These are phyloP conservation scores for Panopea generosa DNA, from an alignment of 2,888 invertebrate species.

Conservation along the genomic window DNA sequence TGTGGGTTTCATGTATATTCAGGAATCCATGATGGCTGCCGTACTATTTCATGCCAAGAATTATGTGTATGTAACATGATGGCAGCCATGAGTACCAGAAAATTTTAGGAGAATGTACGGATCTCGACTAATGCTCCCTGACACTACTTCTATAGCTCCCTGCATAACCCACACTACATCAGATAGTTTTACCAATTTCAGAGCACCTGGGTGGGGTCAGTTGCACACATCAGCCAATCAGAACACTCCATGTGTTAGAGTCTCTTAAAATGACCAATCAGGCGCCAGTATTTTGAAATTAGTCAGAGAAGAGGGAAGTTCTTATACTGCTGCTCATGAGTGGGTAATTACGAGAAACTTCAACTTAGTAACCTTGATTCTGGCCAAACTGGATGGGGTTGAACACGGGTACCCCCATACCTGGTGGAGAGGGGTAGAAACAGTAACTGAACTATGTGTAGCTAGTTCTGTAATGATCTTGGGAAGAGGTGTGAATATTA, in stretches of 20 bases:
- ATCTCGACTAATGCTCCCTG: slow-evolving; percentile 67
- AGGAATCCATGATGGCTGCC: slow-evolving; percentile 65
- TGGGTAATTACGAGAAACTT: slow-evolving; percentile 46
- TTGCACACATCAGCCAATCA: slow-evolving; percentile 73
- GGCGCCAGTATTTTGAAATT: slow-evolving; percentile 62
- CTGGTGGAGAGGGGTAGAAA: no score
- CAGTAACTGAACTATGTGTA: no score
- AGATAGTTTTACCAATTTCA: slow-evolving; percentile 82
- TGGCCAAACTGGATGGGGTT: slow-evolving; percentile 40
- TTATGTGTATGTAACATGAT: slow-evolving; percentile 48
- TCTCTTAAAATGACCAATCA: slow-evolving; percentile 61
- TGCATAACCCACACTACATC: slow-evolving; percentile 61
- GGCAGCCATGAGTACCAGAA: slow-evolving; percentile 51
- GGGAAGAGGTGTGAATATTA: no score
- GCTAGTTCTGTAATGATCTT: no score
- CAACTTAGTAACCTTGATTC: slow-evolving; percentile 52
- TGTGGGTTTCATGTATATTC: slow-evolving; percentile 64
- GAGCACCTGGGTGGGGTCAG: slow-evolving; percentile 73
- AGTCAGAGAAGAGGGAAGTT: slow-evolving; percentile 63
- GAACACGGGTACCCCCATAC: slow-evolving; percentile 31
- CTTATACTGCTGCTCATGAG: slow-evolving; percentile 49
- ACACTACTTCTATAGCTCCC: slow-evolving; percentile 55
- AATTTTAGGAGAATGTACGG: slow-evolving; percentile 56
- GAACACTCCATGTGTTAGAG: slow-evolving; percentile 59
- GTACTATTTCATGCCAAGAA: slow-evolving; percentile 25